Evolutionary conservation across 2,113 vertebrate species (phyloP).

Genomic region (Sialia sialis): DNA sequence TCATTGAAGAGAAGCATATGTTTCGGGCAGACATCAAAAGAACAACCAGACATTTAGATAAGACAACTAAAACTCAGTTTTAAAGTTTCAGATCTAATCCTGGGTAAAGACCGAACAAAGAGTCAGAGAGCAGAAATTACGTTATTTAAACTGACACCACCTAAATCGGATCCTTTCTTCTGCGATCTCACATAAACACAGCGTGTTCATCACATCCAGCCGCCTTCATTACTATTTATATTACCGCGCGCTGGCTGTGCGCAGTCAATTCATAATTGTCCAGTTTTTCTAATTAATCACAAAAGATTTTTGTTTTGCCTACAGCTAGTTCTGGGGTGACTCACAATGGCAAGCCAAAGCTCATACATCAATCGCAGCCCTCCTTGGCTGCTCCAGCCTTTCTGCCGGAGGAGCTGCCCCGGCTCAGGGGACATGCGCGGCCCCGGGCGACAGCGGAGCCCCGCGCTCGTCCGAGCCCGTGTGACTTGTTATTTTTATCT

Average conservation of each 20-base stretch:
- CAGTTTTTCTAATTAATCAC: conserved; percentile 94
- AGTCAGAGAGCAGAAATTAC: conserved; percentile 61
- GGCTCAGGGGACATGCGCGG: conserved; percentile 69
- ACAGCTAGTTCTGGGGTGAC: conserved; percentile 83
- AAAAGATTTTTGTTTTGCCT: conserved; percentile 91
- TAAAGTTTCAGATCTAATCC: conserved; percentile 50
- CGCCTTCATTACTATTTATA: conserved; percentile 85
- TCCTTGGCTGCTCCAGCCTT: conserved; percentile 69
- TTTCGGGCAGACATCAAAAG: conserved; percentile 52
- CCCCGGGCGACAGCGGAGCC: conserved; percentile 74
- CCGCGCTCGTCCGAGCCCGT: conserved; percentile 76
- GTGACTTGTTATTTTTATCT: conserved; percentile 90
- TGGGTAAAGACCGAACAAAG: conserved; percentile 58
- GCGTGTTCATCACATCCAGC: conserved; percentile 65
- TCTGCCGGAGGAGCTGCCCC: conserved; percentile 69
- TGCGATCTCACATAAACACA: conserved; percentile 67
- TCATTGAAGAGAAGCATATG: conserved; percentile 44
- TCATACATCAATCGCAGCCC: conserved; percentile 85
- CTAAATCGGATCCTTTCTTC: conserved; percentile 66
- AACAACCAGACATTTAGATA: conserved; percentile 61
- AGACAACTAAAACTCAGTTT: conserved; percentile 48
- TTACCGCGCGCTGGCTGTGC: conserved; percentile 75
- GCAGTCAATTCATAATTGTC: conserved; percentile 88
- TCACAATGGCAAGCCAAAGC: conserved; percentile 83
- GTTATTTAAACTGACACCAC: conserved; percentile 70